A percentile compares a stretch with the other conserved stretches of the same genome.
These are phyloP conservation scores for Morinoia aosen DNA, from an alignment of 2,888 invertebrate species.

Conservation along the genomic window DNA sequence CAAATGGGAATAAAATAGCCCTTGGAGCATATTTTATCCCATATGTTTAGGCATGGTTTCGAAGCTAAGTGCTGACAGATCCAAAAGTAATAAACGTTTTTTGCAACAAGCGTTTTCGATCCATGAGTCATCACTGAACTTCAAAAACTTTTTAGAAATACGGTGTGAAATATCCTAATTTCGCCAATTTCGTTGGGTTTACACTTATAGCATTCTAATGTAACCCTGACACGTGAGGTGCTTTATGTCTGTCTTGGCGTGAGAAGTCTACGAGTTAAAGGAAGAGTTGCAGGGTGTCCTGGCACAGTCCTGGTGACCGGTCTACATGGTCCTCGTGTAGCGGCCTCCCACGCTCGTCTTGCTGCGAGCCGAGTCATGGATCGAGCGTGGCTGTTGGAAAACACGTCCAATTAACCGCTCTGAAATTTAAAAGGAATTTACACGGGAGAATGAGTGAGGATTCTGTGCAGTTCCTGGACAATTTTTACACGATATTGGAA, in stretches of 20 bases:
- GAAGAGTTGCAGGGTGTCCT: too few relatives aligned
- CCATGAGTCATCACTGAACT: neutral
- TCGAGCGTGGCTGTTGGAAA: constrained; percentile 55
- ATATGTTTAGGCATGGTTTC: neutral
- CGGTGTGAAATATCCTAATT: neutral
- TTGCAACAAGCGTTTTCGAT: neutral
- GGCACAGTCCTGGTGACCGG: too few relatives aligned
- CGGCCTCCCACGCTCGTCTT: constrained; percentile 58
- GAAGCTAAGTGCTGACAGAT: neutral
- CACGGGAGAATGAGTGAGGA: too few relatives aligned
- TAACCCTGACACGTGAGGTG: neutral
- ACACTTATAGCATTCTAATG: neutral
- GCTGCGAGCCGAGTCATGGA: constrained; percentile 59
- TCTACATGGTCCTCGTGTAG: constrained; percentile 60
- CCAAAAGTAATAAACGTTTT: neutral
- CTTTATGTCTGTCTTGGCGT: too few relatives aligned
- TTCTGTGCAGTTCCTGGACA: too few relatives aligned
- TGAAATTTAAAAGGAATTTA: neutral
- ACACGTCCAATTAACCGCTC: neutral
- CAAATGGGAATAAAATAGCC: neutral
- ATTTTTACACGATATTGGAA: too few relatives aligned
- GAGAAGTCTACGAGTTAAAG: too few relatives aligned
- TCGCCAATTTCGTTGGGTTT: neutral
- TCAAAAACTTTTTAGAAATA: neutral
- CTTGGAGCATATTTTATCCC: neutral